phyloP scores from a whole-genome alignment of 1,140 invertebrate genomes.

The Lycorma delicatula region DNA sequence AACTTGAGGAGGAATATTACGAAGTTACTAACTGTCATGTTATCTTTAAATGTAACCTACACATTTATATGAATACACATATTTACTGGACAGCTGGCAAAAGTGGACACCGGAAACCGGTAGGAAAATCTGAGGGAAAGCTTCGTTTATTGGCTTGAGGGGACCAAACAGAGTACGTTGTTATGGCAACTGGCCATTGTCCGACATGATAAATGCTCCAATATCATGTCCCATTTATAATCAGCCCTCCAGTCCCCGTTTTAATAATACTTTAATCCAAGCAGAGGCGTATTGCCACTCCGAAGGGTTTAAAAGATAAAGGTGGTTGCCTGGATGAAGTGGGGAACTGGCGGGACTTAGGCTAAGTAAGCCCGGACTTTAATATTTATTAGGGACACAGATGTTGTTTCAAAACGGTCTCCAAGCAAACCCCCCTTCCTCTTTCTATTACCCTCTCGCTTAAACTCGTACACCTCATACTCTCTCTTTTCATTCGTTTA shows the following conservation, averaged over 20 bases:
- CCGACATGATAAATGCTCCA: slow-evolving; percentile 7
- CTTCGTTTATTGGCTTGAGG: no score
- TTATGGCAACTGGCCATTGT: slow-evolving; percentile 7
- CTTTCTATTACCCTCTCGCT: not conserved
- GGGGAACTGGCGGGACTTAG: not conserved
- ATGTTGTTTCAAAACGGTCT: slow-evolving; percentile 6
- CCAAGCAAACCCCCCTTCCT: not conserved
- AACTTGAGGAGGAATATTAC: no score
- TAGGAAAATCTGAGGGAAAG: no score
- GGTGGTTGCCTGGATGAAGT: not conserved
- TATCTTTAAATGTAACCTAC: no score
- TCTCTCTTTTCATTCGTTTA: not conserved
- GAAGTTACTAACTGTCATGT: no score
- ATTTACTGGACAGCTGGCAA: no score
- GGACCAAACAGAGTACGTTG: not conserved
- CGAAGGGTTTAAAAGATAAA: slow-evolving; percentile 6
- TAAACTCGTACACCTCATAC: slow-evolving; percentile 1
- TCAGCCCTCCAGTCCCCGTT: slow-evolving; percentile 2
- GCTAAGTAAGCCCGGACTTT: slow-evolving; percentile 6
- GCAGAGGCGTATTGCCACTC: slow-evolving; percentile 6
- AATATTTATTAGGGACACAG: slow-evolving; percentile 7
- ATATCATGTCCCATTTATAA: slow-evolving; percentile 6
- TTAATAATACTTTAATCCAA: slow-evolving; percentile 6
- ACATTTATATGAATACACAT: no score
- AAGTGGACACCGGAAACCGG: no score